phyloP scores from a whole-genome alignment of 2,888 invertebrate genomes.

The Microchrysa polita region DNA sequence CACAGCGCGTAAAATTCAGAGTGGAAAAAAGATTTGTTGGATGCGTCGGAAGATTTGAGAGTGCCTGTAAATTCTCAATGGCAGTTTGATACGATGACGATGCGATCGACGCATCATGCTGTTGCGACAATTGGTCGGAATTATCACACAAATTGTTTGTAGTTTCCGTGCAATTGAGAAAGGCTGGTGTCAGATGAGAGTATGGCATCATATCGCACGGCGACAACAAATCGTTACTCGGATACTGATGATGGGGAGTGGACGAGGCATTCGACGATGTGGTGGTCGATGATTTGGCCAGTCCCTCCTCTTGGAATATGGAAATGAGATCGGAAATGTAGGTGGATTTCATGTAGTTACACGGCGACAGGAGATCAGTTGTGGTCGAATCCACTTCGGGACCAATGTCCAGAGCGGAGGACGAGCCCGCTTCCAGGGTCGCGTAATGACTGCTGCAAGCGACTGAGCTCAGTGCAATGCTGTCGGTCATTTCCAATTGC shows the following conservation, averaged over 20 bases:
- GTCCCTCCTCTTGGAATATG: constrained; percentile 55
- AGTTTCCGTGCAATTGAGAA: constrained; percentile 53
- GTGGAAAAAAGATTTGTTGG: constrained; percentile 67
- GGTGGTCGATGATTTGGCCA: constrained; percentile 49
- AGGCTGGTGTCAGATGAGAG: constrained; percentile 53
- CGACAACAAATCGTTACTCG: constrained; percentile 49
- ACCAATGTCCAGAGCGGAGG: constrained; percentile 48
- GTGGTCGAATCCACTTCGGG: constrained; percentile 56
- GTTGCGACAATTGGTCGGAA: constrained; percentile 45
- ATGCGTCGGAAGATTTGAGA: constrained; percentile 65
- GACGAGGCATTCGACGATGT: constrained; percentile 24
- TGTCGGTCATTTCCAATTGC: constrained; percentile 1
- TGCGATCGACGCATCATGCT: constrained; percentile 29
- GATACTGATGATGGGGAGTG: background rate
- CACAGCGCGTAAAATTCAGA: constrained; percentile 58
- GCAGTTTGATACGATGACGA: constrained; percentile 59
- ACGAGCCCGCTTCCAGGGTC: background rate
- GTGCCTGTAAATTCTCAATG: constrained; percentile 67
- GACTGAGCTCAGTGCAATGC: background rate
- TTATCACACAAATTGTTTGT: constrained; percentile 51
- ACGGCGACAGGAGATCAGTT: background rate
- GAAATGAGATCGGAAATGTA: constrained; percentile 53
- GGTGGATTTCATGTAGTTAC: constrained; percentile 36
- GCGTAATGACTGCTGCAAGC: constrained; percentile 4
- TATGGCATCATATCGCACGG: constrained; percentile 53